Evolutionary conservation across 2,113 vertebrate genomes (phyloP), one percentile per base, ranked within the genome.

Genomic region (Phoxinus phoxinus): DNA sequence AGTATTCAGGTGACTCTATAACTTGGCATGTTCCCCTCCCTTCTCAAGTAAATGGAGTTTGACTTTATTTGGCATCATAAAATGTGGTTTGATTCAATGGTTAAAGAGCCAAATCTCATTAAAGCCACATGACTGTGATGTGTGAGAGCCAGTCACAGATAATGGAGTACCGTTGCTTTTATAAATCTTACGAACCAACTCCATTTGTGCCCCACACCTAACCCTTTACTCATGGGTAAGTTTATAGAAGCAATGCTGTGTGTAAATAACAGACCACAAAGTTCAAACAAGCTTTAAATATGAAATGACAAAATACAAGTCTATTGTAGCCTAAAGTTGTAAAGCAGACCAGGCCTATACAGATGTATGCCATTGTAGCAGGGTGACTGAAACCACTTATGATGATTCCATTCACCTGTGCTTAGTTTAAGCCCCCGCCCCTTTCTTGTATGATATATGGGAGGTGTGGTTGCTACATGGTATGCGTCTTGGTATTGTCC

Each of bases 11-110:
- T 30, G 73, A 15, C n/a, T 75, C 46, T 75, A 5, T 69, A 63
- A 25, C 53, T 79, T 35, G 9, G 19, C 21, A 67, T 58, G 27
- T 41, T 73, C 37, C 65, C 61, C 30, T 83, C 61, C 27, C 12
- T n/a, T 11, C 84, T 56, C 85, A 86, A 90, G 89, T 92, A 91
- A 93, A 92, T 91, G 84, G 86, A 86, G 58, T 88, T 86, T 90
- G 86, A 89, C 90, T 93, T 92, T 89, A 93, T 92, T 92, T 91
- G 88, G 82, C 41, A 51, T 87, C 77, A 81, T 91, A 88, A 89
- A 86, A 89, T 69, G 86, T 63, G 61, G 78, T 87, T 84, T 90
- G 78, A 90, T 88, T 90, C 88, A 88, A 85, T 89, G 85, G 87
- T 86, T 90, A 81, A 84, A 89, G 90, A 85, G 78, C 78, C 69